phyloP scores from a whole-genome alignment of 2,888 invertebrate species.

The Acrobasis suavella region DNA sequence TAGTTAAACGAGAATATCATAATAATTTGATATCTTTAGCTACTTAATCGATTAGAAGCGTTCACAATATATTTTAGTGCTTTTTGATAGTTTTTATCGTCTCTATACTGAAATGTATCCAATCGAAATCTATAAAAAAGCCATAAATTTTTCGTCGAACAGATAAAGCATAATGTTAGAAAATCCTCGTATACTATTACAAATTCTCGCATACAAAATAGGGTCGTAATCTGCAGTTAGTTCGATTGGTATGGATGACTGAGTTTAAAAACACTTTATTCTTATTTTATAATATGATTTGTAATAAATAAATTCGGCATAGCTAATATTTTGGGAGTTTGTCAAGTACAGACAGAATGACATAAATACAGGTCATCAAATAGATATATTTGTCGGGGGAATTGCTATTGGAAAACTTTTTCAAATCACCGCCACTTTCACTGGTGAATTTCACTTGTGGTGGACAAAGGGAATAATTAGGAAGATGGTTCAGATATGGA shows the following conservation, averaged over 20 bases:
- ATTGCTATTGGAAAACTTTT: no score
- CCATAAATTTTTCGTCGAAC: neutral
- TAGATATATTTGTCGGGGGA: no score
- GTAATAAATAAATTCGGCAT: no score
- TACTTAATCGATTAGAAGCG: neutral
- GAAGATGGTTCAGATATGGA: no score
- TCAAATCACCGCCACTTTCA: no score
- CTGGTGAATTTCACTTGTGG: no score
- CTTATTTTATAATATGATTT: no score
- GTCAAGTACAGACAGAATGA: no score
- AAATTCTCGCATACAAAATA: neutral
- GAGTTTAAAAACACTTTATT: neutral
- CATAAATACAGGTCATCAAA: no score
- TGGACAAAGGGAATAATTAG: no score
- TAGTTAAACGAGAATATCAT: neutral
- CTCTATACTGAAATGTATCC: constrained; percentile 3
- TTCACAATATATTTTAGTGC: constrained; percentile 1
- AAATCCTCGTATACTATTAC: neutral
- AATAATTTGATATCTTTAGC: neutral
- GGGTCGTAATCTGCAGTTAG: neutral
- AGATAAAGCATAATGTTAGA: neutral
- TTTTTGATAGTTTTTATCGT: constrained; percentile 2
- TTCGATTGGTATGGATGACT: neutral
- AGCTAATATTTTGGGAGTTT: no score
- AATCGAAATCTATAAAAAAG: constrained; percentile 3